A percentile compares a stretch with the other conserved stretches of the same genome.
Evolutionary conservation across 2,113 vertebrate genomes (phyloP).

Genomic region (Tricholaema leucomelas): DNA sequence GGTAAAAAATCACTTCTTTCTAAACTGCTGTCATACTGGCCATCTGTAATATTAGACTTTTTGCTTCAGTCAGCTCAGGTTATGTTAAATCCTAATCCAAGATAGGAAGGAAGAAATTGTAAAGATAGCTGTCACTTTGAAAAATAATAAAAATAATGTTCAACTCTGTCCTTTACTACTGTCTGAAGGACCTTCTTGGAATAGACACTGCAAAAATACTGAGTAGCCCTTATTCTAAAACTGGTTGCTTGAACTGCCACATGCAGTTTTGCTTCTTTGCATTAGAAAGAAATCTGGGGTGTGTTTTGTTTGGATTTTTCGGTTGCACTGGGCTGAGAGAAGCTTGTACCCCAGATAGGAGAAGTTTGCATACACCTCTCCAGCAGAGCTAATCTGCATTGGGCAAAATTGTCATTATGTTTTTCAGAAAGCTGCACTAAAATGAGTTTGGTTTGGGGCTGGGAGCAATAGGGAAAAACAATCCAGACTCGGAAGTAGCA

Average conservation of each 20-base stretch:
- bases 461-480: neutral
- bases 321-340: neutral
- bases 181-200: neutral
- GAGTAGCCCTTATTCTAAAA: neutral
- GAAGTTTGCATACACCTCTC: neutral
- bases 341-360: neutral
- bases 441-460: neutral
- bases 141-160: neutral
- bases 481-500: neutral
- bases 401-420: neutral
- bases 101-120: neutral
- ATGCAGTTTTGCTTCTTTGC: neutral
- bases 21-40: neutral
- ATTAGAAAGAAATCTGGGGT: neutral
- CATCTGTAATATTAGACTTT: neutral
- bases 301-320: neutral
- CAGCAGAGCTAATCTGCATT: neutral
- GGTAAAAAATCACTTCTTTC: neutral
- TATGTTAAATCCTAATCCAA: neutral
- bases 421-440: neutral
- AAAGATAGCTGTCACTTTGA: neutral
- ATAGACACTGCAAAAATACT: neutral
- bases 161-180: neutral
- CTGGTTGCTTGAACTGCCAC: fast-evolving
- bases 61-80: neutral